Conservation (phyloP, 92 coral and sea anemone species). For the Epizoanthus scotinus region DNA sequence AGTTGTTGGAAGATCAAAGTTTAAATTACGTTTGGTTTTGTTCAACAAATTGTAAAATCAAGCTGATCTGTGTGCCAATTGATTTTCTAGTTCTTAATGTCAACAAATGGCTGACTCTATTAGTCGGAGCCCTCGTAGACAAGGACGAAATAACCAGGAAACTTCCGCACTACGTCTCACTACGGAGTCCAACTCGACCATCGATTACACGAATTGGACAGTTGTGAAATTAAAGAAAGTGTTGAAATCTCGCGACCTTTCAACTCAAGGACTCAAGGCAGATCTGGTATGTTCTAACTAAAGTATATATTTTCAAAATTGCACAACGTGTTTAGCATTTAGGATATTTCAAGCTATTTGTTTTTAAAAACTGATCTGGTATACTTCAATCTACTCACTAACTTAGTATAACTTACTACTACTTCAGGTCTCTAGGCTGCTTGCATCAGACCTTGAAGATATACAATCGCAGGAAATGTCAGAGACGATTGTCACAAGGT, state of each 20-base stretch:
- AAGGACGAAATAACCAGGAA: slow-evolving; percentile 68
- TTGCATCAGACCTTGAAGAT: slow-evolving; percentile 41
- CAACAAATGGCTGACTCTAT: slow-evolving; percentile 67
- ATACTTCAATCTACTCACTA: background rate
- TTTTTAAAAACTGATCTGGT: background rate
- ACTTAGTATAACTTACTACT: background rate
- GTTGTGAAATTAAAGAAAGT: slow-evolving; percentile 79
- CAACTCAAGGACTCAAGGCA: slow-evolving; percentile 78
- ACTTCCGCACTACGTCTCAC: slow-evolving; percentile 56
- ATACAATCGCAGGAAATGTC: slow-evolving; percentile 27
- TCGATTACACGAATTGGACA: slow-evolving; percentile 60
- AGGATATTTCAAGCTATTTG: background rate
- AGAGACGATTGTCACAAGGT: slow-evolving; percentile 13
- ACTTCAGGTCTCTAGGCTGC: slow-evolving; percentile 40
- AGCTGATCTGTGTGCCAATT: background rate
- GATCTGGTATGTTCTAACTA: slow-evolving; percentile 68
- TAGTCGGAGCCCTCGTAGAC: slow-evolving; percentile 76
- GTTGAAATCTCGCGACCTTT: slow-evolving; percentile 64
- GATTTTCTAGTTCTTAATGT: background rate
- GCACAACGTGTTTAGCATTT: background rate
- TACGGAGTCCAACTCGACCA: slow-evolving; percentile 25
- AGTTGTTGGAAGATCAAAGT: background rate
- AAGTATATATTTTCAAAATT: background rate
- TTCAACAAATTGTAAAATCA: background rate
- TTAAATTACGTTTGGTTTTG: background rate